Conservation (phyloP, 2,797 vertebrate genomes). For the Anguilla anguilla region DNA sequence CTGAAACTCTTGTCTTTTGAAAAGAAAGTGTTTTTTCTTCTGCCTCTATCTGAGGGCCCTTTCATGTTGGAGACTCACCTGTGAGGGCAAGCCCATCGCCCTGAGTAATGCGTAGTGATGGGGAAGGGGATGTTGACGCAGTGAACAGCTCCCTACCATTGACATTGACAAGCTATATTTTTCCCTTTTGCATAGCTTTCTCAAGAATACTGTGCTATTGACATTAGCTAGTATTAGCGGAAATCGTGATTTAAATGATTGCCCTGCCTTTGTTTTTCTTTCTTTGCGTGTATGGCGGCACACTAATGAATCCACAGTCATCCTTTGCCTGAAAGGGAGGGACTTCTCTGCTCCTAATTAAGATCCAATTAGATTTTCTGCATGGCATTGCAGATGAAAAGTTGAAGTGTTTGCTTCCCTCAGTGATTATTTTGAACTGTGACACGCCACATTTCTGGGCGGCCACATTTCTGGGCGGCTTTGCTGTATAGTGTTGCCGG, state of each 20-base stretch:
- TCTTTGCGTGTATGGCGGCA: constrained; percentile 23
- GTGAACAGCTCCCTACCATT: constrained; percentile 41
- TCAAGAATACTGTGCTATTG: constrained; percentile 31
- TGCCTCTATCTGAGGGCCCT: neutral
- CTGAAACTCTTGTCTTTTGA: constrained; percentile 8
- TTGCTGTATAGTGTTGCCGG: neutral
- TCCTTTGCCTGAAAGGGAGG: constrained; percentile 30
- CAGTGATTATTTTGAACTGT: constrained; percentile 56
- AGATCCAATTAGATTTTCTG: constrained; percentile 55
- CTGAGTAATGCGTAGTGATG: neutral
- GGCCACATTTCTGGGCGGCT: neutral
- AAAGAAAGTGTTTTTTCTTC: neutral
- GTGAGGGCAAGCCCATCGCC: neutral
- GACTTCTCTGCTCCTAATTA: constrained; percentile 61
- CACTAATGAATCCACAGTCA: constrained; percentile 39
- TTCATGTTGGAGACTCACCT: constrained; percentile 1
- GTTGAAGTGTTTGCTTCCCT: constrained; percentile 40
- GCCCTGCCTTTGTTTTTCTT: constrained; percentile 32
- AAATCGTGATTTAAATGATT: neutral
- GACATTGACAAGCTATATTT: constrained; percentile 49
- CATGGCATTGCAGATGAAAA: constrained; percentile 20
- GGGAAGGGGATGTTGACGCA: constrained; percentile 43
- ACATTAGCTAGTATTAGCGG: neutral
- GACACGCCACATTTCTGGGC: constrained; percentile 41
- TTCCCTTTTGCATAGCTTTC: constrained; percentile 43